phyloP scores from a whole-genome alignment of 2,113 vertebrate genomes.

The Notiomystis cincta region DNA sequence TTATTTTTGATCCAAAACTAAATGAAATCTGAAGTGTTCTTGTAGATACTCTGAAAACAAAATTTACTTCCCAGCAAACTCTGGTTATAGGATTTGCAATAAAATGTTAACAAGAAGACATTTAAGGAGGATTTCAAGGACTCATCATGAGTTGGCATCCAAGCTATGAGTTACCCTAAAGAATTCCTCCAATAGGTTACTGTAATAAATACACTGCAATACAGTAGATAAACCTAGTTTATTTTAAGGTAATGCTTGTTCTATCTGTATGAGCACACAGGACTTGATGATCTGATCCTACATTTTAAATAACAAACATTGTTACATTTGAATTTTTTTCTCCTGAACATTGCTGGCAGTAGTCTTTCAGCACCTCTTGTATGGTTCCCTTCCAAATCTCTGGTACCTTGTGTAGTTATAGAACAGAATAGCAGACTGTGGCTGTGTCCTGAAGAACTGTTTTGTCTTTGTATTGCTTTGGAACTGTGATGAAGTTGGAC shows the following conservation, averaged over 20 bases:
- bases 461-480: neutral
- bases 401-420: neutral
- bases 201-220: neutral
- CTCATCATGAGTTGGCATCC: rapidly evolving
- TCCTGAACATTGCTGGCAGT: neutral
- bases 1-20: neutral
- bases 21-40: neutral
- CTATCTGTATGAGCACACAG: neutral
- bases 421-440: neutral
- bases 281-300: neutral
- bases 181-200: neutral
- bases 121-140: neutral
- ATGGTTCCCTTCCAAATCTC: neutral
- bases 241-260: neutral
- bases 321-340: neutral
- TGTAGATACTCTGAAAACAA: neutral
- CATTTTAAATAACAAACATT: neutral
- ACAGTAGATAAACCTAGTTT: neutral
- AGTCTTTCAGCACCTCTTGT: neutral
- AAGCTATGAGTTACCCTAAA: neutral
- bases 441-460: neutral
- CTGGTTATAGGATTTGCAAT: neutral
- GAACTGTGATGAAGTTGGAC: neutral
- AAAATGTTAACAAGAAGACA: neutral
- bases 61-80: neutral